Evolutionary conservation across 2,888 invertebrate genomes (phyloP).

Genomic region (Andrena bicolor): DNA sequence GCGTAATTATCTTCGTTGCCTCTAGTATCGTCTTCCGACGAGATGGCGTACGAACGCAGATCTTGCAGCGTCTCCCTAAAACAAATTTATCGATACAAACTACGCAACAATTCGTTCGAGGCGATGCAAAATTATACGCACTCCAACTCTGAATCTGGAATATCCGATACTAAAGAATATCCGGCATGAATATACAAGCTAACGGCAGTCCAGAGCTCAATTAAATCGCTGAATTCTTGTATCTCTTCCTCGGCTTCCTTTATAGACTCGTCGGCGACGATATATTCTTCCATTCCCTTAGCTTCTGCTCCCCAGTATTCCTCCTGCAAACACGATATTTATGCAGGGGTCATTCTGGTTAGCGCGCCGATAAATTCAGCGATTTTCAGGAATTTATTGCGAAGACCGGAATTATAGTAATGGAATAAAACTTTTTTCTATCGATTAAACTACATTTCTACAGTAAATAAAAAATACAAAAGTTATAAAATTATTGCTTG

Average conservation of each 20-base stretch:
- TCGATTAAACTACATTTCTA: too few relatives aligned
- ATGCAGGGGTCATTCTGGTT: too few relatives aligned
- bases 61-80: conserved; percentile 72
- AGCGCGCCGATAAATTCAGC: too few relatives aligned
- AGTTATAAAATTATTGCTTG: too few relatives aligned
- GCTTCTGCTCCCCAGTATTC: conserved; percentile 89
- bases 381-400: too few relatives aligned
- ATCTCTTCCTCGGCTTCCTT: conserved; percentile 75
- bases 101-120: conserved; percentile 11
- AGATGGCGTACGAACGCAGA: conserved; percentile 59
- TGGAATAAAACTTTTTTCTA: too few relatives aligned
- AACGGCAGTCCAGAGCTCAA: conserved; percentile 81
- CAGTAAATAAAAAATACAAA: too few relatives aligned
- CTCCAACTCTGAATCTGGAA: conserved; percentile 78
- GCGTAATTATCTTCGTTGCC: conserved; percentile 13
- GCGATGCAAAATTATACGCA: conserved; percentile 53
- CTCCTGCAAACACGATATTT: conserved; percentile 77
- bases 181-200: conserved; percentile 78
- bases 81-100: conserved; percentile 19
- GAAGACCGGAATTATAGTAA: too few relatives aligned
- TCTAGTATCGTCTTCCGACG: conserved; percentile 16
- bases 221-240: conserved; percentile 73
- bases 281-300: conserved; percentile 85
- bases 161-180: conserved; percentile 69
- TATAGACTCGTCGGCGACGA: conserved; percentile 75